Evolutionary conservation across 2,888 invertebrate species (phyloP), one percentile per base, ranked within the genome.

Genomic region (Leptothorax acervorum): DNA sequence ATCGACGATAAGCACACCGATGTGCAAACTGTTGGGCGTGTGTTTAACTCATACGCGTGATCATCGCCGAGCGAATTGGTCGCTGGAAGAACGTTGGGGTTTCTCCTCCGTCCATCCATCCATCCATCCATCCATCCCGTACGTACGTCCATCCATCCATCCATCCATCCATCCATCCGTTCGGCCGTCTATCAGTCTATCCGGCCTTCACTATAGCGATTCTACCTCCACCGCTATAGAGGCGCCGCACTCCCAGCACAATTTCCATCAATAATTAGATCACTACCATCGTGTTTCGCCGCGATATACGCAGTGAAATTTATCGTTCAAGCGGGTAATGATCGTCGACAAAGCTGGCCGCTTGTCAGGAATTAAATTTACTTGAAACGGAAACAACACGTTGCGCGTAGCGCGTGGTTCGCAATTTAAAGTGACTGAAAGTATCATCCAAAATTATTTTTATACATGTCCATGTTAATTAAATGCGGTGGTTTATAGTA

Each of bases 221-320:
- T 63, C 68, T 81, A 48, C 68, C 35, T 70, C 60, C 39, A 70
- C 45, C 84, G 63, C 76, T 82, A 85, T 79, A 71, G 78, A 76
- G 78, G 68, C 81, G 73, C 65, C 84, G 84, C 71, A 68, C 85
- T 90, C 85, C 86, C 90, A 90, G 87, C 87, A 91, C 91, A 89
- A 90, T 91, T 90, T 88, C 88, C 90, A 86, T 82, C 84, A 90
- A 88, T 90, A 90, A 90, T 91, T 91, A 90, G 90, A 90, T 91
- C 91, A 91, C 86, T 66, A 81, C 78, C 89, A 82, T 84, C 84
- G 87, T 87, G 90, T 90, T 90, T 90, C 87, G 83, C 85, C 87
- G 65, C 85, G 86, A 78, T 85, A 84, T 90, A 85, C 85, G 85
- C 86, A 73, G 86, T 83, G 62, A 85, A 89, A 90, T 90, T 87